phyloP scores from a whole-genome alignment of 1,140 invertebrate species.

The Adoxophyes honmai region DNA sequence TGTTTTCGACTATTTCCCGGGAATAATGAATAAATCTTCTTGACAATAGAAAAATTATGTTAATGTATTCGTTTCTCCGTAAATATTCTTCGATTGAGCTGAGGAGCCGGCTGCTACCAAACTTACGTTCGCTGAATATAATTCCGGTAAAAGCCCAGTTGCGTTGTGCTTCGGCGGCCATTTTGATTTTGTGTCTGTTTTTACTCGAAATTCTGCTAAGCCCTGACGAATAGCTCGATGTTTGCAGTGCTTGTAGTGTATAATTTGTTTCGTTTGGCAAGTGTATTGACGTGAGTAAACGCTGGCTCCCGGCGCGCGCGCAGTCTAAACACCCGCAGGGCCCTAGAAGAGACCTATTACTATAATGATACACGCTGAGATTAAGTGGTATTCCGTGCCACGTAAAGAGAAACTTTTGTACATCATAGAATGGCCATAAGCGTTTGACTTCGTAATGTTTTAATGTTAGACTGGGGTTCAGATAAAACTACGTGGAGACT shows the following conservation, averaged over 20 bases:
- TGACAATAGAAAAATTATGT: constrained; percentile 5
- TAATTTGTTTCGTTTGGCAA: constrained; percentile 9
- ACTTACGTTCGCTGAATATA: neutral
- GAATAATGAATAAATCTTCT: constrained; percentile 12
- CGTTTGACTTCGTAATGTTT: no score
- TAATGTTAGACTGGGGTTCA: no score
- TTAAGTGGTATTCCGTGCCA: no score
- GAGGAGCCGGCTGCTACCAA: neutral
- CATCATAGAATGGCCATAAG: no score
- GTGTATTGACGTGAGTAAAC: neutral
- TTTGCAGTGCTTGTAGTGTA: neutral
- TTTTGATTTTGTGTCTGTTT: no score
- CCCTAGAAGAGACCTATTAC: no score
- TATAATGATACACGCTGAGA: no score
- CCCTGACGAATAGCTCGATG: neutral
- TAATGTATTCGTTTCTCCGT: neutral
- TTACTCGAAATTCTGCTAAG: no score
- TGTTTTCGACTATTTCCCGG: constrained; percentile 12
- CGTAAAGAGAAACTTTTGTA: no score
- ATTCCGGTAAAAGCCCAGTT: no score
- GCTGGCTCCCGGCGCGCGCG: neutral
- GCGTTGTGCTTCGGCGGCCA: no score
- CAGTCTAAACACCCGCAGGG: neutral
- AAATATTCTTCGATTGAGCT: constrained; percentile 9
- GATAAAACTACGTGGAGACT: no score